Evolutionary conservation across 2,888 invertebrate species (phyloP), one percentile per base, ranked within the genome.

Genomic region (Lasioglossum morio): DNA sequence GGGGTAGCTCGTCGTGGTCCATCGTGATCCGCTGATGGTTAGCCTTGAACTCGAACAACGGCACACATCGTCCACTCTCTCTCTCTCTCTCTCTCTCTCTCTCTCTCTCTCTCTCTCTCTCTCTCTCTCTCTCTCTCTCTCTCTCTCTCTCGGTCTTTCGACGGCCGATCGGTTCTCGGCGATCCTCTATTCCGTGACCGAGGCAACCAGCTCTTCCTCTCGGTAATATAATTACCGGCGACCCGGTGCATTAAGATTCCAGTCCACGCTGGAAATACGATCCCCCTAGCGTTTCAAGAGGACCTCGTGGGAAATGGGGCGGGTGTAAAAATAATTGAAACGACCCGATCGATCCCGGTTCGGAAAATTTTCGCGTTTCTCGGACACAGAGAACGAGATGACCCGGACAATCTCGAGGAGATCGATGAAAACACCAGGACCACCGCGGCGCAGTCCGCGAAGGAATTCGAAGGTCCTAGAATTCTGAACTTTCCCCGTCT

Each of bases 41-140:
- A 94, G 94, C 94, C 94, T 94, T 94, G 94, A 94, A 94, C 94
- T 93, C 94, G 88, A 27, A 48, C 60, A 74, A 27, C 82, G 82
- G 63, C 79, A 80, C 86, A 77, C 86, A 77, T 84, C 76, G 37
- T 12, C 1, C 12, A 34, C 7, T 78, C 75, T 34, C 60, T 40
- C 60, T 53, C 75, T 34, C 34, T 34, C 34, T 34, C 34, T 70
- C 57, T 53, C 30, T 30, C 12, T 40, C 7, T 78, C 75, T 34
- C 60, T 40, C 60, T 53, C 12, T 34, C 7, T 78, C 75, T 34
- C 60, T 40, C 60, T 53, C 75, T 34, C 34, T 34, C 34, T 34
- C 34, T 70, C 57, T 53, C 30, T 30, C 12, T 40, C 7, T 78
- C 75, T 34, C 60, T 40, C 60, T 53, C 75, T 27, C 7, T 78